Base-by-base conservation (phyloP, 2,888 invertebrate species). In the Adela reaumurella region DNA sequence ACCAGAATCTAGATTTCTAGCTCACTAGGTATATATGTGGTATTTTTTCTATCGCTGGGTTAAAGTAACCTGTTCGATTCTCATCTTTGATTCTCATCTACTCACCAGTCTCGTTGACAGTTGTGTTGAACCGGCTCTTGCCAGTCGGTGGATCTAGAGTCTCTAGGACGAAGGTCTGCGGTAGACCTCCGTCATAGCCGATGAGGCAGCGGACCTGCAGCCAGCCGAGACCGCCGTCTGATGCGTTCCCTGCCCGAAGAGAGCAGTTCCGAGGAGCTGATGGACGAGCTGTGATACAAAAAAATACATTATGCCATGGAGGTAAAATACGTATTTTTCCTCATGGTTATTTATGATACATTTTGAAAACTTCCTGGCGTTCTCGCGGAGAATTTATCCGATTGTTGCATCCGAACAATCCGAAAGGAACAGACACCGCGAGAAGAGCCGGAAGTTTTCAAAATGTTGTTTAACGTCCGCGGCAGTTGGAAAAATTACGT, bases 121-220 rank as follows among this genome's bases (percentile, higher is more conserved):
- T 86, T 56, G 86, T 80, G 63, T 90, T 91, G 54, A 89, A 80
- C 48, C 89, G 76, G 29, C 89, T 73, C 54, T 83, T 83, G 60
- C 87, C 87, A 17, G 88, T 88, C 58, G 82, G 71, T 0, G 88
- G 87, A 59, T 92, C 92, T 59, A 90, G 85, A 1, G 92, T 92
- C 67, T 94, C 93, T 51, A 94, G 71, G 48, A 89, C 78, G 70
- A 94, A 94, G 54, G 86, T 85, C 68, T 94, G 94, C 43, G 90
- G 89, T 51, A 94, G 81, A 1, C 94, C 94, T 1, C 94, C 94
- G 62, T 94, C 93, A 67, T 93, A 93, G 44, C 94, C 94, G 0
- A 90, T 85, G 51, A 90, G 85, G 68, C 94, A 94, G 59, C 92
- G 90, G 51, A 94, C 86, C 61, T 90, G 89, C 61, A 94, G 72